Conservation (phyloP, 2,888 invertebrate species). For the Morpho deidamia region DNA sequence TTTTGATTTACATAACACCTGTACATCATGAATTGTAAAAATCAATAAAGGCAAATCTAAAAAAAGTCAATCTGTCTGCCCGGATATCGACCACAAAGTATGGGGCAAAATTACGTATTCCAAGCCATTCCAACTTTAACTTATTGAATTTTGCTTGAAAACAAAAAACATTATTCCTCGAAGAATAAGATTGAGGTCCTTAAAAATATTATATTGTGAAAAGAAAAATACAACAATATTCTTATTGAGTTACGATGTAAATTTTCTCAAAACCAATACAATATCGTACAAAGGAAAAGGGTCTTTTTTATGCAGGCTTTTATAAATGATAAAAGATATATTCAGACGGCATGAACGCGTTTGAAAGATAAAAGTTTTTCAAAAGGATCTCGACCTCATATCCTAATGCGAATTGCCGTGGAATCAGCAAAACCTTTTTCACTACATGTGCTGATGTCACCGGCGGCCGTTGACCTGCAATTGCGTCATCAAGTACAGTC, state of each 20-base stretch:
- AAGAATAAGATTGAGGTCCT: no score
- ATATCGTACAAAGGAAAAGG: conserved; percentile 1
- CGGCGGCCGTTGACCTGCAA: conserved; percentile 29
- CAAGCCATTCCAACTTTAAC: no score
- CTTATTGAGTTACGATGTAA: not conserved
- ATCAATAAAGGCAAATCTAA: no score
- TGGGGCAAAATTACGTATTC: no score
- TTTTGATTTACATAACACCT: no score
- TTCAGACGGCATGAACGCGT: conserved; percentile 8
- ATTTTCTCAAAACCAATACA: not conserved
- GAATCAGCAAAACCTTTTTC: conserved; percentile 18
- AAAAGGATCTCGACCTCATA: conserved; percentile 19
- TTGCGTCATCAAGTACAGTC: conserved; percentile 32
- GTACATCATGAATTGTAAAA: no score
- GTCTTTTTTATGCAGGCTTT: not conserved
- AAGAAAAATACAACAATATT: not conserved
- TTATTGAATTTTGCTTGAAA: no score
- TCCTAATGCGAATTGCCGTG: conserved; percentile 17
- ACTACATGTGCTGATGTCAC: conserved; percentile 27
- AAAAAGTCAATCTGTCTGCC: no score
- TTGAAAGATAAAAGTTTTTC: conserved; percentile 17
- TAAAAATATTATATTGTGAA: no score
- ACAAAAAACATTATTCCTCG: no score
- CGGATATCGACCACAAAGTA: no score
- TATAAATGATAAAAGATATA: conserved; percentile 8